Percentiles rank a stretch among this genome's conserved stretches.
Conservation (phyloP, 2,888 invertebrate species). For the Rhagium mordax region DNA sequence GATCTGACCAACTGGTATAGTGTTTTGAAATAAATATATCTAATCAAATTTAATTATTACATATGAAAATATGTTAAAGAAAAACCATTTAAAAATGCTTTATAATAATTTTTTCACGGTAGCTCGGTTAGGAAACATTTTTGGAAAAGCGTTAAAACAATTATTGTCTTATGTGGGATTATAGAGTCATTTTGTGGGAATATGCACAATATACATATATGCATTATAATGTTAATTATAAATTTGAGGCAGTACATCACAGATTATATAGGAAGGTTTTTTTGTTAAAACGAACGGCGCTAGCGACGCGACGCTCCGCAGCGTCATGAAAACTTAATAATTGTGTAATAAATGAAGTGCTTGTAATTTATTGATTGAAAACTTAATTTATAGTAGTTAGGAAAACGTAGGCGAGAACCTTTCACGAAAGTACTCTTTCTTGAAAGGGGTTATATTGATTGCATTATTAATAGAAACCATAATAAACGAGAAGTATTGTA, state of each 20-base stretch:
- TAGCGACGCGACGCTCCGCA: constrained; percentile 44
- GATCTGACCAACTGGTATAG: no score
- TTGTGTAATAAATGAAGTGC: constrained; percentile 56
- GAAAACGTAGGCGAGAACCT: constrained; percentile 32
- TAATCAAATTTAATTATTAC: no score
- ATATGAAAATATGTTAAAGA: no score
- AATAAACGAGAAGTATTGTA: constrained; percentile 13
- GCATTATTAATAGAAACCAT: constrained; percentile 36
- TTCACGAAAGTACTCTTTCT: neutral
- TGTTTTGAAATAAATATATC: no score
- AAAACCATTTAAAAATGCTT: no score
- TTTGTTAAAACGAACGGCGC: constrained; percentile 11
- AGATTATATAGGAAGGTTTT: constrained; percentile 10
- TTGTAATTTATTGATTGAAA: constrained; percentile 56
- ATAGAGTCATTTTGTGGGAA: no score
- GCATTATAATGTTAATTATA: neutral
- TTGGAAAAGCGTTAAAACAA: no score
- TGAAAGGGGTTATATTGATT: constrained; percentile 34
- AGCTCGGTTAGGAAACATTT: no score
- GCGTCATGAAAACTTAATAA: constrained; percentile 56
- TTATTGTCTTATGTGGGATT: no score
- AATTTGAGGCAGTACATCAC: constrained; percentile 1
- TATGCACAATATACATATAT: neutral
- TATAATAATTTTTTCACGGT: no score
- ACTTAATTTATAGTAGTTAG: constrained; percentile 52